These are phyloP conservation scores for Micropoecilia bifurca DNA, from an alignment of 2,797 vertebrate genomes.

Conservation along the genomic window DNA sequence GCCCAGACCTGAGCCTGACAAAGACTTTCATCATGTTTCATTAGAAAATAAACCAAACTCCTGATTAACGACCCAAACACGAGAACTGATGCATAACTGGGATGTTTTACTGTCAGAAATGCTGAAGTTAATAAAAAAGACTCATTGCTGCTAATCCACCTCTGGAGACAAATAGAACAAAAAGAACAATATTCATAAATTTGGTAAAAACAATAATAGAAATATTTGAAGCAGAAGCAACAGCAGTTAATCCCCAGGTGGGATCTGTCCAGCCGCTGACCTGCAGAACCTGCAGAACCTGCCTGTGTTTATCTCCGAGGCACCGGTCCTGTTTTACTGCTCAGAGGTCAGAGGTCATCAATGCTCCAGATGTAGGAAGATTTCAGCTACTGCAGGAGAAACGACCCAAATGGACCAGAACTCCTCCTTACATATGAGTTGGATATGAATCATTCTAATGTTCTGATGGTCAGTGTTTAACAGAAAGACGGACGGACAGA, in stretches of 20 bases:
- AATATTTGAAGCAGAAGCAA: neutral
- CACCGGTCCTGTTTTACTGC: neutral
- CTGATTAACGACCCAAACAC: neutral
- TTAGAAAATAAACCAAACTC: neutral
- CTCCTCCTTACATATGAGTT: neutral
- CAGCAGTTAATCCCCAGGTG: neutral
- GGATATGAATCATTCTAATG: neutral
- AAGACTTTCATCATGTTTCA: neutral
- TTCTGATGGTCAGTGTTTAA: neutral
- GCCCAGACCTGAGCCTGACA: neutral
- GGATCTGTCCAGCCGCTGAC: neutral
- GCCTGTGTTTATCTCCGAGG: neutral
- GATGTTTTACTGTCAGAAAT: neutral
- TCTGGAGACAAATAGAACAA: neutral
- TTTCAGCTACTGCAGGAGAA: neutral
- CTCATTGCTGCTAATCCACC: neutral
- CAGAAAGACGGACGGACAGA: neutral
- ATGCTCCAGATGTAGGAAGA: neutral
- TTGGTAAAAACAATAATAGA: neutral
- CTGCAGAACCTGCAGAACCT: neutral
- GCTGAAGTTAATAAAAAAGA: slow-evolving; percentile 4
- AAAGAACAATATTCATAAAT: slow-evolving; percentile 6
- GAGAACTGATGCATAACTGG: neutral
- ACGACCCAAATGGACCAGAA: neutral
- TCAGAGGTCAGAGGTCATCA: neutral